Evolutionary conservation across 2,888 invertebrate genomes (phyloP).

Genomic region (Steinernema hermaphroditum): DNA sequence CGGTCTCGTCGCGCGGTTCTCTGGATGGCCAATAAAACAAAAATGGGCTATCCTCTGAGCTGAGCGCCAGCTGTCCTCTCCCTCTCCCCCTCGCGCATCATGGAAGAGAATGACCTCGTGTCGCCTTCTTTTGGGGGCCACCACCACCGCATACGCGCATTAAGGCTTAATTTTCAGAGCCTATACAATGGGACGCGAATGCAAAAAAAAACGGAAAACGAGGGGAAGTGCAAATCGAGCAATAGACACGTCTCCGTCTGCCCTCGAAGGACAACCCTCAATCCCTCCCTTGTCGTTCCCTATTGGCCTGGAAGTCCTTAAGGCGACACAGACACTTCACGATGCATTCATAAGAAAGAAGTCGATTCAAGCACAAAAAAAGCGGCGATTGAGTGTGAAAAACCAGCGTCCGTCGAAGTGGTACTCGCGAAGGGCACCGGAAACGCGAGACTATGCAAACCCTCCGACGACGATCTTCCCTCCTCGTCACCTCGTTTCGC

Average conservation of each 20-base stretch:
- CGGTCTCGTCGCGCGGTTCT: conserved; percentile 31
- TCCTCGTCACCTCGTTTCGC: conserved; percentile 10
- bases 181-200: neutral
- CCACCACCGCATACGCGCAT: conserved; percentile 22
- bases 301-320: neutral
- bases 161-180: conserved; percentile 13
- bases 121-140: neutral
- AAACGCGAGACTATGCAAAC: conserved; percentile 28
- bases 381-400: neutral
- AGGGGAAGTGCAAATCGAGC: conserved; percentile 11
- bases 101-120: conserved; percentile 28
- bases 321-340: neutral
- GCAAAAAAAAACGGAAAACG: neutral
- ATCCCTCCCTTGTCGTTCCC: neutral
- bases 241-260: conserved; percentile 3
- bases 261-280: neutral
- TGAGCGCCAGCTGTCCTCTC: conserved; percentile 29
- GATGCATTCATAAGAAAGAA: neutral
- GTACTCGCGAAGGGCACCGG: conserved; percentile 19
- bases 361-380: neutral
- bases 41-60: conserved; percentile 29
- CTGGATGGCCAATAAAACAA: conserved; percentile 31
- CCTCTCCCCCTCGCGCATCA: conserved; percentile 21
- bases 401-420: conserved; percentile 1
- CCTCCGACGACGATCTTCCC: neutral